These are phyloP conservation scores for Cryptus viduatorius DNA, from an alignment of 2,888 invertebrate genomes.

Conservation along the genomic window DNA sequence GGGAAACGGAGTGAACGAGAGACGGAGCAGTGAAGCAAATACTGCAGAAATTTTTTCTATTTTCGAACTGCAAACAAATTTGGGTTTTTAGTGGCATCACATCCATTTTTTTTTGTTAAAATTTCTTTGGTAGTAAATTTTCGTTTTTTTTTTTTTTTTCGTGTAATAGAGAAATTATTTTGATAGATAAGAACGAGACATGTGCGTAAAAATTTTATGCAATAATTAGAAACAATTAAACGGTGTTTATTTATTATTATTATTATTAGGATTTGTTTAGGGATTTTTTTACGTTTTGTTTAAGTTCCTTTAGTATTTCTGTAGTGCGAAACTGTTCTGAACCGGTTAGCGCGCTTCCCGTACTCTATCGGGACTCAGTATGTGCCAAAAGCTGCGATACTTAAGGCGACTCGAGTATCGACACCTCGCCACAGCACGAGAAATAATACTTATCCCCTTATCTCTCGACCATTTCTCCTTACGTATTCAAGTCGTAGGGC, in stretches of 20 bases:
- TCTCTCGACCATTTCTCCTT: constrained; percentile 39
- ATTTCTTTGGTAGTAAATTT: no score
- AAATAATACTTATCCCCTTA: constrained; percentile 17
- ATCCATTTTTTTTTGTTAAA: no score
- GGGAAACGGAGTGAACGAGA: background rate
- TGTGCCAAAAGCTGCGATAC: background rate
- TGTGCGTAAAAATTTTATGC: no score
- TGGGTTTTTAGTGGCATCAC: no score
- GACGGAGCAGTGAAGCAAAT: background rate
- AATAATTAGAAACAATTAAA: background rate
- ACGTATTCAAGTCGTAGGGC: constrained; percentile 55
- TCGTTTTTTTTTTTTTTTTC: background rate
- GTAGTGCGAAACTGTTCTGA: background rate
- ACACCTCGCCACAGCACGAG: constrained; percentile 1
- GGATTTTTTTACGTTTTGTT: no score
- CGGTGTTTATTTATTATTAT: background rate
- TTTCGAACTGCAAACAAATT: no score
- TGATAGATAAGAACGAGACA: no score
- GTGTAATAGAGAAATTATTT: no score
- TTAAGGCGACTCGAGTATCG: background rate
- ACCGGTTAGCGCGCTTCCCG: background rate
- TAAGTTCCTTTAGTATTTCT: no score
- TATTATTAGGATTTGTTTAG: background rate
- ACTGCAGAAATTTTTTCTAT: background rate
- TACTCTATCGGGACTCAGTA: background rate